Evolutionary conservation across 2,113 vertebrate species (phyloP), one percentile per base, ranked within the genome.

Genomic region (Dasyurus viverrinus): DNA sequence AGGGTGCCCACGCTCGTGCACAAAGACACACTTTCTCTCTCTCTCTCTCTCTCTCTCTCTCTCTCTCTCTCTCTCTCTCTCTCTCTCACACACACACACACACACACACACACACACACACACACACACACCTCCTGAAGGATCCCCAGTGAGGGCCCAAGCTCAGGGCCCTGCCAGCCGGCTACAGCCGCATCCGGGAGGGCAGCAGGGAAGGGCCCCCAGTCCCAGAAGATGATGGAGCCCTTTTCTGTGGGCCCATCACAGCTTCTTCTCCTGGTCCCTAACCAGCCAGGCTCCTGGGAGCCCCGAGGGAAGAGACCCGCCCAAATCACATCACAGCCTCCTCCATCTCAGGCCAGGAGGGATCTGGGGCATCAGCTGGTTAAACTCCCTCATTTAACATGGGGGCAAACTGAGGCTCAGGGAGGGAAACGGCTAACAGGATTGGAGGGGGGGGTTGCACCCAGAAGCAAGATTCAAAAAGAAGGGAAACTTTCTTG

Each of bases 1-100:
- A 52, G 50, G 50, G 50, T 52, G 50, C 50, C 50, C 50, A 11
- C 50, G 47, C 47, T 47, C 47, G 47, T 47, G 47, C 96, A 0
- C 57, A 98, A 97, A 96, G 94, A 92, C 60, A 98, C 97, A 96
- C 95, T 92, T 19, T n/a, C n/a, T n/a, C n/a, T n/a, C n/a, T n/a
- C n/a, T n/a, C n/a, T n/a, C n/a, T n/a, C n/a, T n/a, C n/a, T n/a
- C n/a, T n/a, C n/a, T n/a, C n/a, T n/a, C 54, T n/a, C n/a, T n/a
- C 54, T n/a, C n/a, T n/a, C n/a, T n/a, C n/a, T n/a, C n/a, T n/a
- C n/a, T n/a, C n/a, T n/a, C n/a, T n/a, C n/a, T n/a, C n/a, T n/a
- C n/a, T n/a, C n/a, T n/a, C 54, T n/a, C 95, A 92, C 94, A 23
- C 22, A 0, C 54, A 5, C 54, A 23, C 19, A 23, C 54, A 2